These are phyloP conservation scores for Dysdera silvatica DNA, from an alignment of 1,140 invertebrate species.

Conservation along the genomic window DNA sequence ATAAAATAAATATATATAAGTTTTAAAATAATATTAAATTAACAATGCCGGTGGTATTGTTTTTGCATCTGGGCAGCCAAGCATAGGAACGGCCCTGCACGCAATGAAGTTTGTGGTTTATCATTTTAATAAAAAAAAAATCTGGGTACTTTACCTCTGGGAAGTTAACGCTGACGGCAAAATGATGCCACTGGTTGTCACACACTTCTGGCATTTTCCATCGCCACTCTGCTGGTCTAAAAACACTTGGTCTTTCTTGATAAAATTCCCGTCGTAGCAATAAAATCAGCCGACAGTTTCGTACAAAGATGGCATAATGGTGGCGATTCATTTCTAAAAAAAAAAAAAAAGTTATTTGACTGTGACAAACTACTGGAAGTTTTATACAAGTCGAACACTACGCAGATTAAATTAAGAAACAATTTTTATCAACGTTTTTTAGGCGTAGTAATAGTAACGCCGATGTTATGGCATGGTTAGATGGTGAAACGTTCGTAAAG, in stretches of 20 bases:
- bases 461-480: too few species aligned
- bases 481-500: too few species aligned
- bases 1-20: too few species aligned
- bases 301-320: conserved; percentile 92
- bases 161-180: conserved; percentile 80
- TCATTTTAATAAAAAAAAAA: not conserved
- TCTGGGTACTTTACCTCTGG: conserved; percentile 53
- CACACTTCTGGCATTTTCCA: conserved; percentile 61
- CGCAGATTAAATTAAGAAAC: too few species aligned
- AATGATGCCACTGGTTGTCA: conserved; percentile 98
- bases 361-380: not conserved
- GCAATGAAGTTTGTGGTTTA: not conserved
- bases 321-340: conserved; percentile 64
- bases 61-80: too few species aligned
- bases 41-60: too few species aligned
- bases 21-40: too few species aligned
- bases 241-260: conserved; percentile 83
- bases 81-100: too few species aligned
- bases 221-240: conserved; percentile 94
- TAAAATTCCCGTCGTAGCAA: conserved; percentile 83
- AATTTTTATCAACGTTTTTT: too few species aligned
- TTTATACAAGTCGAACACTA: too few species aligned
- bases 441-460: too few species aligned
- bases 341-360: not conserved
- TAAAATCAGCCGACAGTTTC: conserved; percentile 91